These are phyloP conservation scores for Enteromius fasciolatus DNA, from an alignment of 2,797 vertebrate species.

Conservation along the genomic window DNA sequence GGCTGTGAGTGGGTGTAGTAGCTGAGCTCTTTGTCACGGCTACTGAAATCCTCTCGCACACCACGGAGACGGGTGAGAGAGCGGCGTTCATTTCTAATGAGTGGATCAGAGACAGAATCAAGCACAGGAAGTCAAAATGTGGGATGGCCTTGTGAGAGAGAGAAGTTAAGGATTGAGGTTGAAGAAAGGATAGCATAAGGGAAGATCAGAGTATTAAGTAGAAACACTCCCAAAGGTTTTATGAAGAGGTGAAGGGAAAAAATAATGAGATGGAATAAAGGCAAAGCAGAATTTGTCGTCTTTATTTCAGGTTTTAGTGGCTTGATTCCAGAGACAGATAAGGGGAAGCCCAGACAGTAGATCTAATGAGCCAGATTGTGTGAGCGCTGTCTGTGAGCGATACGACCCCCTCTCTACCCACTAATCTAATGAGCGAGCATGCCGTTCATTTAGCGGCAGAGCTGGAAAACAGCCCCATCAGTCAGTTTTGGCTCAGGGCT, in stretches of 20 bases:
- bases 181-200: neutral
- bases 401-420: conserved; percentile 27
- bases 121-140: conserved; percentile 46
- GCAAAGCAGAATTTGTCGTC: neutral
- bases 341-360: conserved; percentile 30
- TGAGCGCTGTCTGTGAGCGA: conserved; percentile 20
- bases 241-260: neutral
- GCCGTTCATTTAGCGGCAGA: conserved; percentile 21
- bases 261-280: conserved; percentile 4
- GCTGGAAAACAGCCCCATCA: conserved; percentile 27
- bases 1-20: conserved; percentile 41
- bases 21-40: conserved; percentile 38
- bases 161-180: conserved; percentile 13
- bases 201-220: neutral
- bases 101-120: conserved; percentile 37
- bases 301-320: conserved; percentile 6
- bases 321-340: conserved; percentile 34
- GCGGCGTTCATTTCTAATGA: conserved; percentile 19
- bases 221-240: neutral
- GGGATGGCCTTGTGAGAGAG: conserved; percentile 25
- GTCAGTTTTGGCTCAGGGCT: conserved; percentile 23
- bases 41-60: conserved; percentile 20
- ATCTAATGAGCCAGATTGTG: conserved; percentile 47
- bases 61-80: conserved; percentile 31
- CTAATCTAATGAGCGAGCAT: conserved; percentile 47